Evolutionary conservation across 2,888 invertebrate species (phyloP).

Genomic region (Melanophora roralis): DNA sequence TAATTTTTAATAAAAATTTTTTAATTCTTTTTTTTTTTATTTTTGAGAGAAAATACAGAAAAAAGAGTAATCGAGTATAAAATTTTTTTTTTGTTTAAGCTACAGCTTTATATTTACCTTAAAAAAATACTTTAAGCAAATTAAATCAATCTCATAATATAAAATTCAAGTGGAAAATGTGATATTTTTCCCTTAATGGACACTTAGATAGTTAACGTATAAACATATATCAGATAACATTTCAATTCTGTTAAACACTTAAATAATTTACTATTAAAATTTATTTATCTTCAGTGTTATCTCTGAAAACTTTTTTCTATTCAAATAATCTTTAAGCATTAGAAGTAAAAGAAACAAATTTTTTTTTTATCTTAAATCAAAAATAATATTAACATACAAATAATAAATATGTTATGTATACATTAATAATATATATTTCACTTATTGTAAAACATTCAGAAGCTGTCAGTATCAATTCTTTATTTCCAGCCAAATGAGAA

Average conservation of each 20-base stretch:
- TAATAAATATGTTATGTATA: conserved; percentile 29
- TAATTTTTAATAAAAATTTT: no score
- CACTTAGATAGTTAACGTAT: no score
- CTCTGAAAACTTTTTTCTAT: neutral
- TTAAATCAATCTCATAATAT: no score
- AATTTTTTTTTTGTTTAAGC: no score
- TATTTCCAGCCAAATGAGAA: conserved; percentile 36
- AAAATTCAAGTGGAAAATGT: no score
- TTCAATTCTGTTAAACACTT: neutral
- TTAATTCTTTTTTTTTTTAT: no score
- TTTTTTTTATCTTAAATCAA: neutral
- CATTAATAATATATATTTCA: neutral
- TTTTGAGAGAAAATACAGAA: no score
- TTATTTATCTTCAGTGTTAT: neutral
- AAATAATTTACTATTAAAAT: neutral
- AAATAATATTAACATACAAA: neutral
- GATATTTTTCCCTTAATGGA: no score
- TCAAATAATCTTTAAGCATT: neutral
- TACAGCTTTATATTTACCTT: no score
- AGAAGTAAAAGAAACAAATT: neutral
- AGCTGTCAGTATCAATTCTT: conserved; percentile 39
- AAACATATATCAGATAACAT: neutral
- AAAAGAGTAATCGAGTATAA: no score
- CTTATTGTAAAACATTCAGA: conserved; percentile 28
- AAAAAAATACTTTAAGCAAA: no score